Evolutionary conservation across 2,113 vertebrate species (phyloP).

Genomic region (Nanorana parkeri): DNA sequence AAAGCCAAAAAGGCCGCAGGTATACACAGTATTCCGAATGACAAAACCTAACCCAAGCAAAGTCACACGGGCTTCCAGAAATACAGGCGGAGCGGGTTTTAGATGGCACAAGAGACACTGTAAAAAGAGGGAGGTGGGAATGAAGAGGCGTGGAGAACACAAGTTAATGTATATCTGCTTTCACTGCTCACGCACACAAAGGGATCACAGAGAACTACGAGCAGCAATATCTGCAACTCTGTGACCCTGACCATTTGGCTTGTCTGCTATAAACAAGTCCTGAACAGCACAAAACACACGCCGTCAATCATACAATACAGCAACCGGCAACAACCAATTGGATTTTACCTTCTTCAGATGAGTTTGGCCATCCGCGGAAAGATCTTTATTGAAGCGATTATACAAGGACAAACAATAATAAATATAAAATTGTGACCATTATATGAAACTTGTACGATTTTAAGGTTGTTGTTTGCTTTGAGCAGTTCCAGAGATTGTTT

Average conservation of each 20-base stretch:
- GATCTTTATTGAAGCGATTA: no score
- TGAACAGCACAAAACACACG: no score
- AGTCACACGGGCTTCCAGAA: constrained; percentile 10
- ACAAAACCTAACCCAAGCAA: background rate
- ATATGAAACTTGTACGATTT: no score
- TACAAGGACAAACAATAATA: no score
- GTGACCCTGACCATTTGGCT: constrained; percentile 3
- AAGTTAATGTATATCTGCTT: constrained; percentile 19
- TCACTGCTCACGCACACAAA: constrained; percentile 27
- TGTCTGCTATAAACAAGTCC: background rate
- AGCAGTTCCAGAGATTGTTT: no score
- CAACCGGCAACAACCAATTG: no score
- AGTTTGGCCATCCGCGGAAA: no score
- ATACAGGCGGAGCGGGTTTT: constrained; percentile 42
- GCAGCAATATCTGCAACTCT: background rate
- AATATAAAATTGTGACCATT: no score
- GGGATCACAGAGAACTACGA: constrained; percentile 7
- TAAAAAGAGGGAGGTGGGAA: background rate
- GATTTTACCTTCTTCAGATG: no score
- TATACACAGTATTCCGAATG: no score
- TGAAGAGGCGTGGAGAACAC: background rate
- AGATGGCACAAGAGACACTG: background rate
- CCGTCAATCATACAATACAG: no score
- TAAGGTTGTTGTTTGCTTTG: no score
- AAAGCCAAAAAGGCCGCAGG: background rate